These are phyloP conservation scores for Drosophila acutilabella DNA, from an alignment of 2,888 invertebrate species.

Conservation along the genomic window DNA sequence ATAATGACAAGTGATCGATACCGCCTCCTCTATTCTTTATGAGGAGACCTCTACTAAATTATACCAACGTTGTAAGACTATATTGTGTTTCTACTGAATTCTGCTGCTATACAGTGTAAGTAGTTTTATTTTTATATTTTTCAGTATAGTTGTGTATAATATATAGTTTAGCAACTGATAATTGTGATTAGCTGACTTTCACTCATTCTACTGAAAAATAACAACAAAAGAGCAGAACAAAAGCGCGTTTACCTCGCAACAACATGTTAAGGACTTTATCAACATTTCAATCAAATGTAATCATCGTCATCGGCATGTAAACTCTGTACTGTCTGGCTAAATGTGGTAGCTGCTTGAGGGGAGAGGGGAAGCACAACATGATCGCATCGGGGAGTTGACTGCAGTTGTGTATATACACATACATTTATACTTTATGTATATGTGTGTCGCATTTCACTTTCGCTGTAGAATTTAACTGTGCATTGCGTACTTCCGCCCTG, in stretches of 20 bases:
- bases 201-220: conserved; percentile 3
- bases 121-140: too few relatives aligned
- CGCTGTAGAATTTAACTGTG: conserved; percentile 66
- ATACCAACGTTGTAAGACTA: too few relatives aligned
- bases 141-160: too few relatives aligned
- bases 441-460: conserved; percentile 71
- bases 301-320: conserved; percentile 51
- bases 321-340: neutral
- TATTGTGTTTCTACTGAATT: too few relatives aligned
- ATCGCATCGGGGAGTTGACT: conserved; percentile 46
- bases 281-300: conserved; percentile 81
- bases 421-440: conserved; percentile 34
- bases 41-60: too few relatives aligned
- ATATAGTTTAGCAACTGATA: too few relatives aligned
- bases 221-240: conserved; percentile 22
- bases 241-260: conserved; percentile 50
- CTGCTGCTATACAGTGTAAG: too few relatives aligned
- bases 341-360: conserved; percentile 2
- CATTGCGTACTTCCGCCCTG: conserved; percentile 77
- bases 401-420: conserved; percentile 39
- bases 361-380: conserved; percentile 12
- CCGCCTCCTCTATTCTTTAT: too few relatives aligned
- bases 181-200: neutral
- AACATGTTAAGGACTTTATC: conserved; percentile 81
- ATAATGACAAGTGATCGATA: too few relatives aligned